These are phyloP conservation scores for Ophioninae sp. DNA, from an alignment of 2,888 invertebrate genomes.

Conservation along the genomic window DNA sequence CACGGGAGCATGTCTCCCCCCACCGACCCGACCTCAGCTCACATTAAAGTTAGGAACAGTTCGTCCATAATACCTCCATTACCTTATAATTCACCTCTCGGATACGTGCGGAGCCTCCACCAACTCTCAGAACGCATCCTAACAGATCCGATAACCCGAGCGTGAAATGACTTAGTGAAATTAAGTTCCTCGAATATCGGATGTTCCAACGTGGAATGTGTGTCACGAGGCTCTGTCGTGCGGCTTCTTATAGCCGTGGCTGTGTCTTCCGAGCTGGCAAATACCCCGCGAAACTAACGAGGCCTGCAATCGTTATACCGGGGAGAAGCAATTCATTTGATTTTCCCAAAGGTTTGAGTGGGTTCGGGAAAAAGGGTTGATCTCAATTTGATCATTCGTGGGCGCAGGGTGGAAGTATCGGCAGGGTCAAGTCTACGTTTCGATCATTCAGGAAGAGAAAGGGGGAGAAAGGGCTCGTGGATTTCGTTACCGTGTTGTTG, in stretches of 20 bases:
- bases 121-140: conserved; percentile 42
- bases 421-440: background rate
- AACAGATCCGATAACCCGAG: conserved; percentile 63
- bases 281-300: background rate
- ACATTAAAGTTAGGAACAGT: conserved; percentile 69
- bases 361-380: too few relatives aligned
- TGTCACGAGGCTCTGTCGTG: conserved; percentile 36
- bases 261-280: conserved; percentile 10
- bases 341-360: background rate
- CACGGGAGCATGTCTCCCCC: conserved; percentile 24
- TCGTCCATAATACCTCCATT: conserved; percentile 67
- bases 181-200: conserved; percentile 59
- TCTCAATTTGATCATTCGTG: too few relatives aligned
- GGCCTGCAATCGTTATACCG: background rate
- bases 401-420: background rate
- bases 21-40: conserved; percentile 62
- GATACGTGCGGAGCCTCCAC: conserved; percentile 59
- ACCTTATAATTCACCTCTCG: conserved; percentile 66
- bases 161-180: conserved; percentile 67
- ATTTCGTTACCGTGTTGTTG: background rate
- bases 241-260: background rate
- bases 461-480: background rate
- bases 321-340: background rate
- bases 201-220: conserved; percentile 39
- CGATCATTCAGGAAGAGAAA: too few relatives aligned